Conservation (phyloP, 1,140 invertebrate species). For the Nebria ingens region DNA sequence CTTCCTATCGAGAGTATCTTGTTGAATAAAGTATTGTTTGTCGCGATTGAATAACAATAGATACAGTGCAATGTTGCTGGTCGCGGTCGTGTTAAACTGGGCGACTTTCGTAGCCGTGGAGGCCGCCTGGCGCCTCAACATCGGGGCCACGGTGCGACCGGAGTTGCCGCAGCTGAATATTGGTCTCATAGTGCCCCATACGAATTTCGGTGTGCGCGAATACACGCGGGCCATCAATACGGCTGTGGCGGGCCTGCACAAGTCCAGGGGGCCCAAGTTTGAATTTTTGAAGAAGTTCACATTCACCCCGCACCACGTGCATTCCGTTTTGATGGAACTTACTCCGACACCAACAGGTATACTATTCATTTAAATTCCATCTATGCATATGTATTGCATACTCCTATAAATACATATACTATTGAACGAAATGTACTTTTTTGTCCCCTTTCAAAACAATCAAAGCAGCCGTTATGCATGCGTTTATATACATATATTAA, state of each 20-base stretch:
- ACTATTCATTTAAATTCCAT: not conserved
- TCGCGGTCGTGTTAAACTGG: not conserved
- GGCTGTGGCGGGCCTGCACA: slow-evolving; percentile 47
- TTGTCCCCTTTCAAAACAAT: no score
- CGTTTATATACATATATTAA: no score
- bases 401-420: no score
- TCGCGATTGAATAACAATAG: no score
- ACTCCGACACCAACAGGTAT: slow-evolving; percentile 68
- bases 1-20: no score
- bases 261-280: slow-evolving; percentile 42
- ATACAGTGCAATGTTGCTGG: not conserved
- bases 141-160: not conserved
- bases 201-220: slow-evolving; percentile 51
- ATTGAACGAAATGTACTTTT: no score
- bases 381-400: no score
- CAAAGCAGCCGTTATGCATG: no score
- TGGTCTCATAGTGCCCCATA: slow-evolving; percentile 54
- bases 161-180: slow-evolving; percentile 36
- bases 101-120: not conserved
- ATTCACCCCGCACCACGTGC: slow-evolving; percentile 49
- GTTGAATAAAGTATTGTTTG: no score
- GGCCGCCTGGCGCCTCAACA: not conserved
- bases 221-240: slow-evolving; percentile 56
- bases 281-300: slow-evolving; percentile 52
- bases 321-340: slow-evolving; percentile 54